Percentiles rank a stretch among this genome's conserved stretches.
Evolutionary conservation across 2,888 invertebrate species (phyloP).

Genomic region (Prosapia bicincta): DNA sequence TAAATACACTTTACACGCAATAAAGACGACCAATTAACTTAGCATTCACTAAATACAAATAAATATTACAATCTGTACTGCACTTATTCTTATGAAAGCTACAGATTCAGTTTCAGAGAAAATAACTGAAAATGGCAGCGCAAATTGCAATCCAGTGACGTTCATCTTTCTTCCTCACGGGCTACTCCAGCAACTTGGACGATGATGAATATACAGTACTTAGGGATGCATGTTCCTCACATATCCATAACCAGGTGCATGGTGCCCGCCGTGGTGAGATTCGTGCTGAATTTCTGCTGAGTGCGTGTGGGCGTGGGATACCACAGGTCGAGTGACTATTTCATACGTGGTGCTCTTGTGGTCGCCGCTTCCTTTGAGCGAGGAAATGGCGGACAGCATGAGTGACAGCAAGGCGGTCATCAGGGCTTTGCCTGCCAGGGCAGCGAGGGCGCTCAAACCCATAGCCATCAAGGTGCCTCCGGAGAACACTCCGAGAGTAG

Average conservation of each 20-base stretch:
- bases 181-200: too few species aligned
- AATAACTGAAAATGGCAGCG: too few species aligned
- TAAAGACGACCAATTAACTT: too few species aligned
- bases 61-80: too few species aligned
- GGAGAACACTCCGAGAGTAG: conserved; percentile 55
- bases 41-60: too few species aligned
- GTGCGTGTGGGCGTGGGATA: conserved; percentile 66
- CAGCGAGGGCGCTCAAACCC: conserved; percentile 69
- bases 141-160: too few species aligned
- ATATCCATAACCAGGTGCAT: conserved; percentile 44
- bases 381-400: conserved; percentile 71
- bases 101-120: too few species aligned
- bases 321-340: conserved; percentile 77
- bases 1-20: too few species aligned
- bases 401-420: conserved; percentile 80
- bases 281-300: conserved; percentile 62
- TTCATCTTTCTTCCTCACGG: too few species aligned
- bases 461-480: conserved; percentile 71
- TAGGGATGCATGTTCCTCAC: conserved; percentile 45
- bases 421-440: conserved; percentile 77
- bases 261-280: conserved; percentile 45
- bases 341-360: conserved; percentile 68
- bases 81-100: too few species aligned
- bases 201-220: too few species aligned
- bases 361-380: conserved; percentile 55